phyloP scores from a whole-genome alignment of 2,797 vertebrate species.

The Leptoclinus maculatus region DNA sequence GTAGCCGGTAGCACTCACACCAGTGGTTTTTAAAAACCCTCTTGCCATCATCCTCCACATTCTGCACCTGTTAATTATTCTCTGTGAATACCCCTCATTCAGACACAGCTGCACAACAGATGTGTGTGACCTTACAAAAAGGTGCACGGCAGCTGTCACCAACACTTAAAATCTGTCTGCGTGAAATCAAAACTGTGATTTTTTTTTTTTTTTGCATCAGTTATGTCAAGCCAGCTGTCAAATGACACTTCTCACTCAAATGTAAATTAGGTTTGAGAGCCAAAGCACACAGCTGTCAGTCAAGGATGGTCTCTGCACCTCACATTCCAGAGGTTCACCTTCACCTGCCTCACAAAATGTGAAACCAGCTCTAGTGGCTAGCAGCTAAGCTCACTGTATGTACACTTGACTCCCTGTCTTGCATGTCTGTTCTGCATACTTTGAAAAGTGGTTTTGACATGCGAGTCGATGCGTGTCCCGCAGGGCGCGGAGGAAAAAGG shows the following conservation, averaged over 20 bases:
- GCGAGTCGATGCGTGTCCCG: not conserved
- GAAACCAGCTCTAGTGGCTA: not conserved
- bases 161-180: slow-evolving; percentile 7
- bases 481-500: slow-evolving; percentile 98
- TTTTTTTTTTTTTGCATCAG: not conserved
- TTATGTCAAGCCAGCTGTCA: slow-evolving; percentile 22
- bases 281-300: slow-evolving; percentile 23
- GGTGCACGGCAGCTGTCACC: not conserved
- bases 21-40: not conserved
- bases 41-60: not conserved
- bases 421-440: too few relatives aligned
- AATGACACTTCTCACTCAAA: not conserved
- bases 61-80: not conserved
- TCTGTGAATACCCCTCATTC: slow-evolving; percentile 8
- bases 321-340: slow-evolving; percentile 1
- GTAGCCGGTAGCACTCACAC: not conserved
- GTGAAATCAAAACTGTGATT: slow-evolving; percentile 29
- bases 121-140: slow-evolving; percentile 8
- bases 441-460: slow-evolving; percentile 10
- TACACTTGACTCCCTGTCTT: not conserved
- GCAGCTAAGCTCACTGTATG: not conserved
- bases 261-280: slow-evolving; percentile 23
- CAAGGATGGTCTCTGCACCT: not conserved
- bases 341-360: not conserved
- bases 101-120: slow-evolving; percentile 25